Evolutionary conservation across 2,113 vertebrate species (phyloP), one percentile per base, ranked within the genome.

Genomic region (Camelus dromedarius): DNA sequence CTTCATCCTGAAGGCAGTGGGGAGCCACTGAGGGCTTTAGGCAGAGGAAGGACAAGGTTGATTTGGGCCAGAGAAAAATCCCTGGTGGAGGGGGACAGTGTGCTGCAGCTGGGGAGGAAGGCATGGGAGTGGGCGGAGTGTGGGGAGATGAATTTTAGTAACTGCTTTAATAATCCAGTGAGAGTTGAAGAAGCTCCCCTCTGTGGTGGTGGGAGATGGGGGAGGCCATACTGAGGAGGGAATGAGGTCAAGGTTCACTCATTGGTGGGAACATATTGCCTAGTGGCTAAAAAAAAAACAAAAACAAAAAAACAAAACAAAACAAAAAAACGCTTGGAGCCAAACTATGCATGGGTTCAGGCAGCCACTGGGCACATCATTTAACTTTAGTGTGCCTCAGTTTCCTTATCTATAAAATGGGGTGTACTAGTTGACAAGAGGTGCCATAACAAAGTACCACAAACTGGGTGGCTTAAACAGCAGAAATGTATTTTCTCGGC

Each of bases 321-420:
- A 35, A 35, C 35, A 38, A 35, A 46, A 48, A 42, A 32, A 52
- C 48, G n/a, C 52, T 46, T 46, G 60, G 72, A 85, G n/a, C 26
- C 77, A 52, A 28, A 60, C 16, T 42, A 35, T 62, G 60, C 38
- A 42, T 94, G 70, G 66, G 24, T 84, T 93, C 32, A 79, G 60
- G 64, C 16, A 76, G 26, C 14, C 54, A 72, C 24, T 38, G 32
- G 48, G 11, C 8, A 76, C 7, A 56, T 92, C 48, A 52, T 28
- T 92, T 32, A 90, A 54, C 2, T 16, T 72, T n/a, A 28, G 46
- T 60, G n/a, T 75, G 58, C 69, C 50, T 93, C 75, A 5, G 32
- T 88, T 82, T 77, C 32, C 82, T 70, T 46, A 52, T 81, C 76
- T 83, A 32, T 87, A 88, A 88, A 91, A 60, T 54, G 14, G 42